A percentile compares a stretch with the other conserved stretches of the same genome.
These are phyloP conservation scores for Phrynosoma blainvillii DNA, from an alignment of 2,113 vertebrate genomes.

Conservation along the genomic window DNA sequence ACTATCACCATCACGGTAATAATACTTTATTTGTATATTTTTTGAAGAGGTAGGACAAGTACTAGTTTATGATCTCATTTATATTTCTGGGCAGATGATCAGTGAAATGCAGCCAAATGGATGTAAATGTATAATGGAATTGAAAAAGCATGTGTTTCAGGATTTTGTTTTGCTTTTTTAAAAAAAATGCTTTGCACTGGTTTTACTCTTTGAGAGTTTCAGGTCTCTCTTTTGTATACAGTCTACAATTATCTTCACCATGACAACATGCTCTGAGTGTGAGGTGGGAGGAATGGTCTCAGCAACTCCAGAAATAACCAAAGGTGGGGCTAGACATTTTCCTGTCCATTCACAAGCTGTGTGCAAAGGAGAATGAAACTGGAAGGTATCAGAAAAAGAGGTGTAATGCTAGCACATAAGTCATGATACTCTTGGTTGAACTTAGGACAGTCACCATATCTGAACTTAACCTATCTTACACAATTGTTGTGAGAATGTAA, in stretches of 20 bases:
- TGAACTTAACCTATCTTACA: no score
- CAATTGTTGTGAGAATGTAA: no score
- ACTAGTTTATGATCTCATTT: constrained; percentile 55
- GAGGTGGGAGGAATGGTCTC: constrained; percentile 28
- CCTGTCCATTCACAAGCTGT: background rate
- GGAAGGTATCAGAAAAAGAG: background rate
- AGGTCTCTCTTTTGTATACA: constrained; percentile 25
- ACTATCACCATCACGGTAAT: background rate
- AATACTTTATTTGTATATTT: constrained; percentile 40
- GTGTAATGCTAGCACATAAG: background rate
- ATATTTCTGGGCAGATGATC: constrained; percentile 59
- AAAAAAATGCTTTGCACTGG: constrained; percentile 30
- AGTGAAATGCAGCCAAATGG: constrained; percentile 59
- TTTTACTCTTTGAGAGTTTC: constrained; percentile 35
- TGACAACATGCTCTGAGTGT: constrained; percentile 8
- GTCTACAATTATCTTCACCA: constrained; percentile 53
- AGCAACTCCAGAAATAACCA: constrained; percentile 50
- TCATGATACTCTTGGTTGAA: no score
- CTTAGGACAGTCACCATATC: no score
- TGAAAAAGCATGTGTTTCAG: constrained; percentile 27
- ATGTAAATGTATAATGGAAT: constrained; percentile 53
- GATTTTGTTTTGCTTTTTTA: constrained; percentile 8
- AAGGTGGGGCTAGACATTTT: background rate
- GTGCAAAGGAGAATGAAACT: background rate
- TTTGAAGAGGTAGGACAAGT: constrained; percentile 51